Base-by-base conservation (phyloP, 2,113 vertebrate genomes). In the Gallinago jamesoni region DNA sequence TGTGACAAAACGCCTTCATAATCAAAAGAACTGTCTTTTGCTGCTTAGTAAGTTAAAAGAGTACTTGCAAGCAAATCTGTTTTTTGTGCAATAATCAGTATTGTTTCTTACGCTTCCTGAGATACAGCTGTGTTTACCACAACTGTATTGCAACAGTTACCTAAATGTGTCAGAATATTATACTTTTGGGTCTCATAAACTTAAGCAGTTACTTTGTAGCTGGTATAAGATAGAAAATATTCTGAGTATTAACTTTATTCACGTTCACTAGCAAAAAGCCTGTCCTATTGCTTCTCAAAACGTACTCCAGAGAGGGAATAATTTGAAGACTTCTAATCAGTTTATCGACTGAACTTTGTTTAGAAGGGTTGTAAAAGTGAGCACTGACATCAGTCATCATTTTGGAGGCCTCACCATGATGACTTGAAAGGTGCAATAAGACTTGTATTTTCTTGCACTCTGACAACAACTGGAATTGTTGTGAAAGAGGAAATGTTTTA, bases 11-110 rank as follows among this genome's bases (percentile, higher is more conserved):
- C 99, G 99, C 94, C 98, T 99, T 78, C 98, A 98, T 53, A 98
- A 98, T 89, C 98, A 98, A 96, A 99, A 98, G 81, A 99, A 99
- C 98, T 99, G 99, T 96, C 98, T 99, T 70, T 98, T 99, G 75
- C 98, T 99, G 89, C 98, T 99, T 94, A 99, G 99, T 99, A 99
- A 91, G 99, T 98, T 87, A 41, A 91, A 90, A 83, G 84, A 21
- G n/a, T 90, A 41, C 93, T 94, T 53, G 67, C 78, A 84, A 90
- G 56, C 45, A 96, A 77, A 63, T n/a, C 1, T 78, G 39, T 1
- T 47, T 74, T 74, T 89, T 89, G 88, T 84, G n/a, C 31, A 21
- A 72, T 43, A 56, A 52, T 72, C 19, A 6, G 11, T 56, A 6
- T 47, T 90, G 27, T 92, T 94, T 74, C 57, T 82, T 94, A 80